Evolutionary conservation across 30 jellyfish, hydroid and myxozoan genomes (phyloP), one percentile per base, ranked within the genome.

Genomic region (Pseudorhiza aurosa): DNA sequence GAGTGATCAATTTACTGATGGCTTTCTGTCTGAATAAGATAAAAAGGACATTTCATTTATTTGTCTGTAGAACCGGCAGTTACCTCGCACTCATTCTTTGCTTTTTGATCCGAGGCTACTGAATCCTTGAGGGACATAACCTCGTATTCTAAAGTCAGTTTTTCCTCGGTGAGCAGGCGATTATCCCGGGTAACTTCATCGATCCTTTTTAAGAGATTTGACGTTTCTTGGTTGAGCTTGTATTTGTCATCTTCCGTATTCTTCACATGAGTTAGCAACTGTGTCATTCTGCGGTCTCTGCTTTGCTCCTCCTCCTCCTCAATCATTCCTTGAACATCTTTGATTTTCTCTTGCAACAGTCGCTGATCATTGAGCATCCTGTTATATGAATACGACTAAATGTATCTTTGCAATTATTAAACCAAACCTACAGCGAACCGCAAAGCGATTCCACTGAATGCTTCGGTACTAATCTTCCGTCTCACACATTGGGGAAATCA

Each of bases 21-120:
- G n/a, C n/a, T n/a, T n/a, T n/a, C n/a, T n/a, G n/a, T n/a, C n/a
- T n/a, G n/a, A n/a, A n/a, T n/a, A n/a, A n/a, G n/a, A n/a, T n/a
- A n/a, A n/a, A n/a, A n/a, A n/a, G n/a, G n/a, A n/a, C n/a, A n/a
- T n/a, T n/a, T n/a, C n/a, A n/a, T n/a, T n/a, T n/a, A n/a, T n/a
- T n/a, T n/a, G n/a, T n/a, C n/a, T n/a, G n/a, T n/a, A n/a, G n/a
- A n/a, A n/a, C n/a, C n/a, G n/a, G n/a, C n/a, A n/a, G n/a, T 36
- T 46, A 71, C 85, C 72, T 83, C 96, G 70, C 90, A 75, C 25
- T 94, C 97, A 63, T 87, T 96, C 42, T 87, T 87, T 35, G 93
- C 97, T 21, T 86, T 82, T 51, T 70, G 87, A 36, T 88, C 85
- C 33, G 89, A 76, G 5, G 83, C 70, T 14, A 94, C 68, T 5